Conservation (phyloP, 2,113 vertebrate species). For the Mionectes macconnelli region DNA sequence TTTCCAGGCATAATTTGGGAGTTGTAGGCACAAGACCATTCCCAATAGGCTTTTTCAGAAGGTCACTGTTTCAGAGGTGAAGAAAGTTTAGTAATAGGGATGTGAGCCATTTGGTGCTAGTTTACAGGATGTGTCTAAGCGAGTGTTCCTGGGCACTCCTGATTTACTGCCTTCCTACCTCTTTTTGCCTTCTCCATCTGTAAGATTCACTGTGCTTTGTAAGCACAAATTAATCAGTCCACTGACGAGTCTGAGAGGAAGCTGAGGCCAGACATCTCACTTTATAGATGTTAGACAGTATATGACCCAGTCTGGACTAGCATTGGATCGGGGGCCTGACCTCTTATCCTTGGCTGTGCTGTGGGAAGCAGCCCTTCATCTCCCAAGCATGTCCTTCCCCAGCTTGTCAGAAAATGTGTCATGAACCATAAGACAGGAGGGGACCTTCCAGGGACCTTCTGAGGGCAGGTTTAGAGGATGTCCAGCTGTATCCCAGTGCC, state of each 20-base stretch:
- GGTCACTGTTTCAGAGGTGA: constrained; percentile 5
- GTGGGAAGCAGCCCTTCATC: not conserved
- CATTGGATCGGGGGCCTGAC: not conserved
- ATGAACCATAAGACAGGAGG: not conserved
- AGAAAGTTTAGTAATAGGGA: not conserved
- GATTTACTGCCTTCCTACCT: constrained; percentile 16
- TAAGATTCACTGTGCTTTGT: constrained; percentile 23
- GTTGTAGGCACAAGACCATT: not conserved
- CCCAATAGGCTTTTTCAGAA: not conserved
- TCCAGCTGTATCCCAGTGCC: not conserved
- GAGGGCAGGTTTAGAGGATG: not conserved
- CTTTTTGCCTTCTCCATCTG: constrained; percentile 6
- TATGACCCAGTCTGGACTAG: not conserved
- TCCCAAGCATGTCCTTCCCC: not conserved
- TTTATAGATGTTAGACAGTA: not conserved
- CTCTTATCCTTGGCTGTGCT: not conserved
- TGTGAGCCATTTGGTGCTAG: not conserved
- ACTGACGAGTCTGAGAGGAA: not conserved
- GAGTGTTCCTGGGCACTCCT: not conserved
- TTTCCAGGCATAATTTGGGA: not conserved
- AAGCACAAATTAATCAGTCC: constrained; percentile 37
- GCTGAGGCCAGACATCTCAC: not conserved
- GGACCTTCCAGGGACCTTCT: not conserved
- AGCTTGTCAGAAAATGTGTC: not conserved
- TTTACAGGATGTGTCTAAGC: not conserved